phyloP scores from a whole-genome alignment of 2,888 invertebrate genomes.

The Epiperipatus broadwayi region DNA sequence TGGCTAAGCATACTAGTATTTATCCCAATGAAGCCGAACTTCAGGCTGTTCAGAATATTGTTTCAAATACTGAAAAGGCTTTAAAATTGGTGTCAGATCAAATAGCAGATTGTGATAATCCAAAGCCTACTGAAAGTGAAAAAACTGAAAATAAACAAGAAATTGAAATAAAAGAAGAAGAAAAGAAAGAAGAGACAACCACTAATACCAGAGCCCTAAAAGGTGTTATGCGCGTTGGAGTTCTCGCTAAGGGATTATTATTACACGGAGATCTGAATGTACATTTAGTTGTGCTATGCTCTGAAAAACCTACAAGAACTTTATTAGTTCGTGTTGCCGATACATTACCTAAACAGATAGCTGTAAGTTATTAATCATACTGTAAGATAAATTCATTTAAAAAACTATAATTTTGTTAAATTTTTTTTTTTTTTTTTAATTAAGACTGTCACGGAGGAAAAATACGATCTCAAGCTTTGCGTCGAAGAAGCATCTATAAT shows the following conservation, averaged over 20 bases:
- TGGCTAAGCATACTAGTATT: conserved; percentile 75
- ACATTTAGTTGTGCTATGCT: conserved; percentile 78
- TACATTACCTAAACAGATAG: conserved; percentile 58
- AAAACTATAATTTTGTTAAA: no score
- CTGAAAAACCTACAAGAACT: conserved; percentile 71
- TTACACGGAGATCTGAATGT: conserved; percentile 73
- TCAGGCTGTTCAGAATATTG: conserved; percentile 59
- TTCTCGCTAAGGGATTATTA: conserved; percentile 68
- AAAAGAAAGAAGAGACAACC: conserved; percentile 14
- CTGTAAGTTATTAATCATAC: conserved; percentile 27
- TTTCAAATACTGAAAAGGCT: conserved; percentile 77
- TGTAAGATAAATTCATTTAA: conserved; percentile 10
- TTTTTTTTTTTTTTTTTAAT: conserved; percentile 15
- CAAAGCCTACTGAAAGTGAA: not conserved
- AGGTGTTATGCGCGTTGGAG: conserved; percentile 91
- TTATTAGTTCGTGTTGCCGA: conserved; percentile 68
- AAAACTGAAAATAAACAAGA: conserved; percentile 15
- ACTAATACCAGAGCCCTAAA: conserved; percentile 41
- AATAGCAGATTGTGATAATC: conserved; percentile 39
- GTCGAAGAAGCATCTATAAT: conserved; percentile 65
- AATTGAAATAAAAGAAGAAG: conserved; percentile 28
- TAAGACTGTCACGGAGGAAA: conserved; percentile 44
- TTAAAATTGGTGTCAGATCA: conserved; percentile 83
- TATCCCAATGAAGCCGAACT: conserved; percentile 74
- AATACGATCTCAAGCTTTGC: conserved; percentile 62